phyloP scores from a whole-genome alignment of 2,888 invertebrate genomes.

The Orchestes rusci region DNA sequence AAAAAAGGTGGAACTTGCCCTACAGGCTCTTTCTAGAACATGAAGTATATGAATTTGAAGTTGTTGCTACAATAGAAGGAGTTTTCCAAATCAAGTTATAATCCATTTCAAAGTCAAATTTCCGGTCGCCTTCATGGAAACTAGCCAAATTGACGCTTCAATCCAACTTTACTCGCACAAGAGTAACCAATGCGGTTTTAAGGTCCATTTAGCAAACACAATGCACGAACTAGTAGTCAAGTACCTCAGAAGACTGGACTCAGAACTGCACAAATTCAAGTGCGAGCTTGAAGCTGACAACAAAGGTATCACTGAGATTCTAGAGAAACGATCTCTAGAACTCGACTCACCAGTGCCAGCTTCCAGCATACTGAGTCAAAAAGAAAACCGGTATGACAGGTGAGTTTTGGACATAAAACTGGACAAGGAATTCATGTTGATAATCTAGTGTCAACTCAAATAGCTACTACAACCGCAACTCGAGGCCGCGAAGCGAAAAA shows the following conservation, averaged over 20 bases:
- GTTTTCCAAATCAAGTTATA: too few species aligned
- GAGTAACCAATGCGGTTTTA: too few species aligned
- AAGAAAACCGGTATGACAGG: conserved; percentile 67
- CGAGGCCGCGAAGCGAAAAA: conserved; percentile 59
- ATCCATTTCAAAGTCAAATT: too few species aligned
- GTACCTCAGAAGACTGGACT: conserved; percentile 79
- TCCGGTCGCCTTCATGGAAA: too few species aligned
- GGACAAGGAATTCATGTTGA: neutral
- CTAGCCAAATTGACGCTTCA: too few species aligned
- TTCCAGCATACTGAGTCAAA: conserved; percentile 50
- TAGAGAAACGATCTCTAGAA: conserved; percentile 90
- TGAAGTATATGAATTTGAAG: too few species aligned
- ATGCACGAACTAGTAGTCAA: conserved; percentile 93
- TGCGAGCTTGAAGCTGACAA: conserved; percentile 98
- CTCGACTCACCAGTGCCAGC: conserved; percentile 63
- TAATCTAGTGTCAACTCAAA: conserved; percentile 26
- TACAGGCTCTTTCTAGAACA: too few species aligned
- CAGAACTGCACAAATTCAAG: conserved; percentile 94
- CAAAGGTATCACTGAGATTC: conserved; percentile 91
- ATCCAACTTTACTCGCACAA: too few species aligned
- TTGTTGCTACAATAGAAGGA: too few species aligned
- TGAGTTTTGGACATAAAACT: conserved; percentile 19
- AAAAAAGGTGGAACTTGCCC: too few species aligned
- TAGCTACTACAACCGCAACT: conserved; percentile 28
- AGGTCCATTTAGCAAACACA: conserved; percentile 79